These are phyloP conservation scores for Centropus unirufus DNA, from an alignment of 2,113 vertebrate genomes.

Conservation along the genomic window DNA sequence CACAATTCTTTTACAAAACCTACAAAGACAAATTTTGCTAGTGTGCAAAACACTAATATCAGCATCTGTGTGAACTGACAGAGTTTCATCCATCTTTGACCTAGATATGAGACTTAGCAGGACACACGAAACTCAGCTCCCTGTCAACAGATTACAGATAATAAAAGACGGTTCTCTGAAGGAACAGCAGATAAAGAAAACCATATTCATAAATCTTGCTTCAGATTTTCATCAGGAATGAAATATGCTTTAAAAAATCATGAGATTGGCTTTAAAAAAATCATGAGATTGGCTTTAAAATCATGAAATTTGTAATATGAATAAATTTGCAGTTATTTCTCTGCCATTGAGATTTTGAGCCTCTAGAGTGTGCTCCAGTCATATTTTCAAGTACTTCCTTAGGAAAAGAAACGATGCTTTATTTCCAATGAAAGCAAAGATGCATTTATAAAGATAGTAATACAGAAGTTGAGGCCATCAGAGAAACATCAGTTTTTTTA, in stretches of 20 bases:
- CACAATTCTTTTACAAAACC: background rate
- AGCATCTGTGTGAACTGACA: background rate
- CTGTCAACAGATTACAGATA: background rate
- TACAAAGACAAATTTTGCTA: background rate
- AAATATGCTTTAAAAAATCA: background rate
- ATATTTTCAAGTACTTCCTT: conserved; percentile 60
- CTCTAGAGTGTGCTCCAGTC: conserved; percentile 73
- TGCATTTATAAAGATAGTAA: background rate
- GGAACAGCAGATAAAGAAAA: background rate
- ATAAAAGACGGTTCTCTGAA: background rate
- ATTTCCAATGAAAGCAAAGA: background rate
- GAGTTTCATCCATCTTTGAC: conserved; percentile 5
- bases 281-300: background rate
- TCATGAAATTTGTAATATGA: background rate
- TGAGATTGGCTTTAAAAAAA: background rate
- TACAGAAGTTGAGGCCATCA: background rate
- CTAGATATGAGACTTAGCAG: background rate
- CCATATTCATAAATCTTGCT: background rate
- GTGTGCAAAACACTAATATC: background rate
- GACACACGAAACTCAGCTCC: background rate
- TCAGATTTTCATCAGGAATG: background rate
- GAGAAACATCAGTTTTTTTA: background rate
- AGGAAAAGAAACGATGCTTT: background rate
- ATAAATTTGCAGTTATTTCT: conserved; percentile 20
- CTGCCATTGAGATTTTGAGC: conserved; percentile 55